Percentiles rank a stretch among this genome's conserved stretches.
Conservation (phyloP, 2,888 invertebrate genomes). For the Idaea straminata region DNA sequence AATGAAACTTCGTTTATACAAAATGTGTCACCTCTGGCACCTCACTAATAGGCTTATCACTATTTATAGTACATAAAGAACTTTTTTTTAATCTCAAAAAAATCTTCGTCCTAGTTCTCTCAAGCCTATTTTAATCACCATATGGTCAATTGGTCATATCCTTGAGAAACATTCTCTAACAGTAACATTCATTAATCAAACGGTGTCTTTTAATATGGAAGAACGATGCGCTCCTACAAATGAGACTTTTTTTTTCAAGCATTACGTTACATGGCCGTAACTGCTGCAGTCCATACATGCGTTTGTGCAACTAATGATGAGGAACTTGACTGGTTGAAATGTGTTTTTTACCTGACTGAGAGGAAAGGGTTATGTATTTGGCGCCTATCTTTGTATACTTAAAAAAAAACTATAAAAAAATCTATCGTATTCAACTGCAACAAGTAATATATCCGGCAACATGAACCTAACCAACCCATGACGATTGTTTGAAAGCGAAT, state of each 20-base stretch:
- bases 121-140: neutral
- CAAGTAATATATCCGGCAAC: no score
- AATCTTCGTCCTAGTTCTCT: neutral
- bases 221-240: constrained; percentile 29
- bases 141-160: constrained; percentile 6
- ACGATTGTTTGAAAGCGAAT: no score
- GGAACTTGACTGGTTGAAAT: constrained; percentile 49
- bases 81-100: no score
- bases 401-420: no score
- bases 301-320: constrained; percentile 47
- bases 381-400: no score
- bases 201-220: constrained; percentile 22
- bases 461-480: no score
- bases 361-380: no score
- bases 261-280: constrained; percentile 37
- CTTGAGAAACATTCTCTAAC: constrained; percentile 21
- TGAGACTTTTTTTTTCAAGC: constrained; percentile 32
- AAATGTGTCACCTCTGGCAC: no score
- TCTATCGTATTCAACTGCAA: no score
- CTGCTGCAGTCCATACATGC: constrained; percentile 40
- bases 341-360: constrained; percentile 8
- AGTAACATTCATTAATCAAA: constrained; percentile 13
- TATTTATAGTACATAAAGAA: no score
- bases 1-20: no score
- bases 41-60: no score